Evolutionary conservation across 2,797 vertebrate species (phyloP).

Genomic region (Sciurus carolinensis): DNA sequence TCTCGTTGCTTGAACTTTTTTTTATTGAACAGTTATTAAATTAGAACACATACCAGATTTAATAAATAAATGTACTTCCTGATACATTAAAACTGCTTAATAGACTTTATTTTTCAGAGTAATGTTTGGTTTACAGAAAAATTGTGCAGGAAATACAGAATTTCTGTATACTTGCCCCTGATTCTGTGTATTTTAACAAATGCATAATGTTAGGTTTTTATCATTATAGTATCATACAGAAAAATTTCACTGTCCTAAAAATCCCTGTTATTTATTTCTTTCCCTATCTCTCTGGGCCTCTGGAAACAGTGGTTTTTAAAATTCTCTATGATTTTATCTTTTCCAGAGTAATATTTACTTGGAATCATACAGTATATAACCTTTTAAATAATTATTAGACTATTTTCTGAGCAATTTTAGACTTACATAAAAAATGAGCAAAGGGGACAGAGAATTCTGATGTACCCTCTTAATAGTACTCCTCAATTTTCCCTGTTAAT

Average conservation of each 20-base stretch:
- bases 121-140: constrained; percentile 23
- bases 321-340: constrained; percentile 7
- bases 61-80: neutral
- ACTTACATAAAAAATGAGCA: neutral
- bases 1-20: neutral
- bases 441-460: neutral
- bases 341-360: neutral
- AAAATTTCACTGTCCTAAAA: neutral
- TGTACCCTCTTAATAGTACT: neutral
- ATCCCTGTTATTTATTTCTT: neutral
- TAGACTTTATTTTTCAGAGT: constrained; percentile 26
- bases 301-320: neutral
- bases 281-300: neutral
- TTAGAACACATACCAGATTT: neutral
- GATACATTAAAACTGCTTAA: neutral
- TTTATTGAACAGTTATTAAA: neutral
- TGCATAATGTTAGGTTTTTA: neutral
- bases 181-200: constrained; percentile 4
- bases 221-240: neutral
- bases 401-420: neutral
- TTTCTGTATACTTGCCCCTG: neutral
- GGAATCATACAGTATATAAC: neutral
- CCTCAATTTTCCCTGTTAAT: neutral
- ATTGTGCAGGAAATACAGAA: neutral
- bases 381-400: neutral